These are phyloP conservation scores for Heterodera carotae DNA, from an alignment of 1,140 invertebrate genomes.

Conservation along the genomic window DNA sequence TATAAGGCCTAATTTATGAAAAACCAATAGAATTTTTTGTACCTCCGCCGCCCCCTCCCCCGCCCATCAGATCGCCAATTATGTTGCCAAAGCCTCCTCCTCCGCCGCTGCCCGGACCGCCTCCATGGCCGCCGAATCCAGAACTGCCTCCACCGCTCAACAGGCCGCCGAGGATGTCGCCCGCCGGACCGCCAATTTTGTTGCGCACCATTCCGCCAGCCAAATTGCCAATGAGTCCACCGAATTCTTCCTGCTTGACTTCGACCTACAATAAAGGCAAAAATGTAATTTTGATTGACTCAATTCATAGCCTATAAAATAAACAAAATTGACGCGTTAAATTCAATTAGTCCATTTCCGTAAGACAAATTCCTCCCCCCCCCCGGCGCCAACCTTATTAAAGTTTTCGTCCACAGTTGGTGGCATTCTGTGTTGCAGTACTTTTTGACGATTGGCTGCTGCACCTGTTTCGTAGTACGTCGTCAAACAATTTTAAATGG, in stretches of 20 bases:
- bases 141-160: constrained; percentile 41
- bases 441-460: too few relatives aligned
- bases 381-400: background rate
- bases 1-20: too few relatives aligned
- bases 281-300: background rate
- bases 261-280: constrained; percentile 52
- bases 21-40: background rate
- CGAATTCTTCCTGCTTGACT: constrained; percentile 59
- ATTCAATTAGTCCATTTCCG: background rate
- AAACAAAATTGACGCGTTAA: too few relatives aligned
- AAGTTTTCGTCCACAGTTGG: background rate
- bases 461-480: too few relatives aligned
- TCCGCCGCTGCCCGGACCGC: background rate
- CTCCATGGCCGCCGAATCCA: constrained; percentile 33
- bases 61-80: constrained; percentile 51
- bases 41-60: constrained; percentile 39
- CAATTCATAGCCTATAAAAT: background rate
- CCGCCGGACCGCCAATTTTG: constrained; percentile 54
- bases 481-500: too few relatives aligned
- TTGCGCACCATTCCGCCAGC: constrained; percentile 61
- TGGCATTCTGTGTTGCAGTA: background rate
- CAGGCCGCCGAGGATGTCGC: constrained; percentile 52
- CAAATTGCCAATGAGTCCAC: constrained; percentile 62
- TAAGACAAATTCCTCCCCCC: background rate
- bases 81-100: constrained; percentile 44